Conservation (phyloP, 2,888 invertebrate genomes). For the Coenonympha glycerion region DNA sequence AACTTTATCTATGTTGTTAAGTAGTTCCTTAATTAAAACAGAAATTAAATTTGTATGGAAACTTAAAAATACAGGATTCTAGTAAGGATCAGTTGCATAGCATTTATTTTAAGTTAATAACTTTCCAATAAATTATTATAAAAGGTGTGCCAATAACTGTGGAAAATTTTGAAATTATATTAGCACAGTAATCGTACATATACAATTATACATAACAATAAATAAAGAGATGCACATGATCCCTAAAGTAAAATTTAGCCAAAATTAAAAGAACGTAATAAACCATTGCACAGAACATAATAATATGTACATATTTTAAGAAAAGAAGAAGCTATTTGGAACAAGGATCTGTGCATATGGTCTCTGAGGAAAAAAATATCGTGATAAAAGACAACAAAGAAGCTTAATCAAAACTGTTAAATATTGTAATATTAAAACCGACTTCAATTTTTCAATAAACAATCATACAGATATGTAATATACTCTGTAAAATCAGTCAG, state of each 20-base stretch:
- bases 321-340: too few relatives aligned
- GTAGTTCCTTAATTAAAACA: too few relatives aligned
- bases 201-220: background rate
- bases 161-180: background rate
- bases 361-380: background rate
- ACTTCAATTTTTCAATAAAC: too few relatives aligned
- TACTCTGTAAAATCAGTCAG: too few relatives aligned
- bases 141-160: background rate
- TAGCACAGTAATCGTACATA: background rate
- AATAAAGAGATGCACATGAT: conserved; percentile 16
- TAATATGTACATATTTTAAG: too few relatives aligned
- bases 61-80: too few relatives aligned
- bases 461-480: too few relatives aligned
- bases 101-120: conserved; percentile 8
- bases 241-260: conserved; percentile 2
- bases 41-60: too few relatives aligned
- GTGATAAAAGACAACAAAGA: background rate
- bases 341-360: background rate
- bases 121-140: background rate
- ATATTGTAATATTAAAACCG: background rate
- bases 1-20: too few relatives aligned
- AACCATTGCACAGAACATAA: conserved; percentile 7
- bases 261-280: background rate
- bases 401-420: background rate
- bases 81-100: conserved; percentile 25